Evolutionary conservation across 2,888 invertebrate species (phyloP), one percentile per base, ranked within the genome.

Genomic region (Drosophila suboccidentalis): DNA sequence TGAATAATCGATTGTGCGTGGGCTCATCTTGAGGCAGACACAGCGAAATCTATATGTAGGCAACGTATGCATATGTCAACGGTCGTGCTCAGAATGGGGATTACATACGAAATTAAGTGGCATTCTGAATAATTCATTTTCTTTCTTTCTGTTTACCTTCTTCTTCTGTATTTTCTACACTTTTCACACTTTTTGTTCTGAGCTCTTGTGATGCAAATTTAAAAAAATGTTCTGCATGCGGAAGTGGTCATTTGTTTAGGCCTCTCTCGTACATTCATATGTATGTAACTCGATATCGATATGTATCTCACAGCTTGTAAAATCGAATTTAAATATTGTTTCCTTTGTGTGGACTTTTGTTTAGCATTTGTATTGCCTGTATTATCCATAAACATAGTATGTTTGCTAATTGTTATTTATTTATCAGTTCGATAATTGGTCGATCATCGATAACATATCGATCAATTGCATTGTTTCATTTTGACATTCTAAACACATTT

Each of bases 1-100:
- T 90, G 88, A 89, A 88, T 87, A 89, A 89, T 90, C 86, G 83
- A 89, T 87, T 85, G 88, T 85, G 82, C 82, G 84, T 89, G 80
- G 65, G 71, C 71, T 59, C 62, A 76, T 71, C 80, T 80, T 46
- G 44, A 41, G 36, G 19, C 8, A 10, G 49, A 3, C n/a, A 22
- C 3, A 1, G 11, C 15, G 13, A 15, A 6, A 39, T 44, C n/a
- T 38, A 8, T 8, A 38, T n/a, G n/a, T 38, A 49, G 19, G 54
- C 57, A 43, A 68, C 22, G 4, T 4, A 22, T 22, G 4, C 22
- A 22, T 22, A 22, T 22, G 68, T 64, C 57, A 41, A 41, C 19
- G 44, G 43, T 38, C 38, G 44, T 50, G 43, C 59, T 32, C 43
- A 29, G 65, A 51, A 65, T 75, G 55, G 54, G 71, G 54, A 75